phyloP scores from a whole-genome alignment of 30 jellyfish, hydroid and myxozoan species.

The Turritopsis dohrnii region DNA sequence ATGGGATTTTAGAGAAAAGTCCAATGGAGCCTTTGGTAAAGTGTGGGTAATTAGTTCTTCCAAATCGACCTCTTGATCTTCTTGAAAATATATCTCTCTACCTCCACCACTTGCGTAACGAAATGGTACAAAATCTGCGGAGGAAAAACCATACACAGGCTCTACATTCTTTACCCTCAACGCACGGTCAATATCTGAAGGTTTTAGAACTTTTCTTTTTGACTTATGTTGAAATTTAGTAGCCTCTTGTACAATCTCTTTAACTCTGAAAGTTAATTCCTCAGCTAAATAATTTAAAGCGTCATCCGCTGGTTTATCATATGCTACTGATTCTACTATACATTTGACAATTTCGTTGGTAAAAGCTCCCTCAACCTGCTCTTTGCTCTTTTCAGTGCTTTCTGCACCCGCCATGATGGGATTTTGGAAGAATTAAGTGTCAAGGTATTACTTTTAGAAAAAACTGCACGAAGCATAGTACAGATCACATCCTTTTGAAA shows the following conservation, averaged over 20 bases:
- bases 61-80: constrained; percentile 81
- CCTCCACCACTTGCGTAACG: constrained; percentile 99
- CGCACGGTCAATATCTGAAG: constrained; percentile 90
- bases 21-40: constrained; percentile 78
- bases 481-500: neutral
- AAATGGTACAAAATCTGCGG: constrained; percentile 74
- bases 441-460: neutral
- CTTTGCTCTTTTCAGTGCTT: constrained; percentile 16
- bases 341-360: constrained; percentile 69
- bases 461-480: neutral
- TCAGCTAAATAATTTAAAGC: constrained; percentile 75
- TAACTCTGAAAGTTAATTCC: constrained; percentile 57
- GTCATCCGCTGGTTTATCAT: constrained; percentile 77
- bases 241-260: constrained; percentile 81
- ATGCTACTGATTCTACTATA: constrained; percentile 64
- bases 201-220: constrained; percentile 46
- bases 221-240: constrained; percentile 66
- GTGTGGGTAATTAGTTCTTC: constrained; percentile 73
- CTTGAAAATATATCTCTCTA: constrained; percentile 80
- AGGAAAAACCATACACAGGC: constrained; percentile 84
- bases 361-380: constrained; percentile 21
- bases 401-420: constrained; percentile 13
- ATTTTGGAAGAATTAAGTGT: neutral
- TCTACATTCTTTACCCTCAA: constrained; percentile 74
- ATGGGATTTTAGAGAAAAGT: constrained; percentile 69